Base-by-base conservation (phyloP, 1,140 invertebrate genomes). In the Vollenhovia emeryi region DNA sequence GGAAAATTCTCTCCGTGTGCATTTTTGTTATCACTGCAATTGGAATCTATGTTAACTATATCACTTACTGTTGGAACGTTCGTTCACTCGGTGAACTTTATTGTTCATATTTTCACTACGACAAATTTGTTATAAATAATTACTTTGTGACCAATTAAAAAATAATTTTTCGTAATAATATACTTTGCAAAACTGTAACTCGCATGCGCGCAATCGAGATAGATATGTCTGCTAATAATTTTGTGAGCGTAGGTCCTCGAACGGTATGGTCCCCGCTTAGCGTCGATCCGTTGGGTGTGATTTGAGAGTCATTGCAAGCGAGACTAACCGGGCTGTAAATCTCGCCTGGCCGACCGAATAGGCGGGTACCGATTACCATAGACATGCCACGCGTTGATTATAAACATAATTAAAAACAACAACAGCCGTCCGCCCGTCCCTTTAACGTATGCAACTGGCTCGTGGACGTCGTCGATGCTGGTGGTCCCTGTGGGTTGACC, bases 331-430 rank as follows among this genome's bases (percentile, higher is more conserved):
- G 84, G 86, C 84, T 90, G 92, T 92, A 93, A 93, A 93, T 93
- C 91, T 91, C 86, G 88, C 75, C 30, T 68, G 84, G 85, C 45
- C 75, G 83, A 84, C 86, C 80, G 89, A 92, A 93, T 93, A 93
- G 91, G 91, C 86, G 88, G 86, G 89, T 85, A 91, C 89, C 85
- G 92, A 95, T 95, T 95, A 95, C 93, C 94, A 95, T 94, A 95
- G 94, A 95, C 94, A 95, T 92, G 94, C 92, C 91, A 91, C 89
- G 93, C 92, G 92, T 94, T 95, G 93, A 95, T 94, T 94, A 95
- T 95, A 94, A 94, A 94, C 92, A 95, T 94, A 95, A 95, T 94
- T 95, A 94, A 95, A 95, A 95, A 95, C 92, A 94, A 93, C 93
- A 93, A 91, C 93, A 86, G 76, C 74, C 85, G 88, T 84, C 79